Base-by-base conservation (phyloP, 2,888 invertebrate genomes). In the Onchidella celtica region DNA sequence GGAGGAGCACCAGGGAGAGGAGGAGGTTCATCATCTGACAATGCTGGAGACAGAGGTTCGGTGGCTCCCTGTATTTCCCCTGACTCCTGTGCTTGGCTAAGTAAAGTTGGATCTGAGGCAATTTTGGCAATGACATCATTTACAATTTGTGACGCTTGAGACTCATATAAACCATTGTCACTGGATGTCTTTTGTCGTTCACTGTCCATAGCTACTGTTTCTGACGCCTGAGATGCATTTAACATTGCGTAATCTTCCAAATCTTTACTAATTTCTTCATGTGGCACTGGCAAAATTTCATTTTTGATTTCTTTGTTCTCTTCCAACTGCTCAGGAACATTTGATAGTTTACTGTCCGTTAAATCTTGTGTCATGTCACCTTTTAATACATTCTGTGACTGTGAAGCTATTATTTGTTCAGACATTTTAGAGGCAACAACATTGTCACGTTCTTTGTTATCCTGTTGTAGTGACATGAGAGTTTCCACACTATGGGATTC, bases 1-100 rank as follows among this genome's bases (percentile, higher is more conserved):
- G 83, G 85, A 0, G 82, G 82, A 27, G 78, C 77, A 21, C 81
- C 81, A 27, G 81, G 85, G 4, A 83, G 77, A 47, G 85, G 83
- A 14, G 83, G 85, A 57, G 83, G 80, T 61, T 75, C 83, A 21
- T 73, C 81, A 6, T 82, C 79, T 29, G 77, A 65, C n/a, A n/a
- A 70, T 24, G 24, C 55, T 11, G 32, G 69, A 32, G 38, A 68
- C 4, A 63, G 36, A 14, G 63, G 29, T n/a, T 82, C 83, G 17
- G 70, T 65, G 24, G 27, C 47, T n/a, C n/a, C n/a, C n/a, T n/a
- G n/a, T 40, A 80, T 75, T 57, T 80, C 82, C n/a, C n/a, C n/a
- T 79, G 38, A 75, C 78, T 73, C 77, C 76, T 75, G 73, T 68
- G 59, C 78, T 77, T 79, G 24, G 69, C 61, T 65, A 17, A 81